Percentiles rank a stretch among this genome's conserved stretches.
Conservation (phyloP, 1,140 invertebrate genomes). For the Chrysomallon squamiferum region DNA sequence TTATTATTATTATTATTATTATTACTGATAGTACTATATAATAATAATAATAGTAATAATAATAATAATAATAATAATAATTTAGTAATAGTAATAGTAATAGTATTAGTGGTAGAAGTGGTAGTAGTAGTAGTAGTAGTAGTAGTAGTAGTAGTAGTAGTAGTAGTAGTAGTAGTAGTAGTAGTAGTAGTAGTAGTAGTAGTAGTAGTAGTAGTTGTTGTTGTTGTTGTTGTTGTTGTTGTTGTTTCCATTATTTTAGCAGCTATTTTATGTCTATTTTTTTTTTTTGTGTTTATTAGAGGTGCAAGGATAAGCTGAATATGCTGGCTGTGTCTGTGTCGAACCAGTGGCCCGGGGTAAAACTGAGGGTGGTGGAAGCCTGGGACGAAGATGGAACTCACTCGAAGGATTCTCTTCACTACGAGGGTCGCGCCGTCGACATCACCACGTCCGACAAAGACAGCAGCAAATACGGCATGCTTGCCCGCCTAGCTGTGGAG, state of each 20-base stretch:
- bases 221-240: not conserved
- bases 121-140: not conserved
- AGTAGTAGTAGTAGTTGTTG: not conserved
- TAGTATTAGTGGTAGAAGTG: not conserved
- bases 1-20: not conserved
- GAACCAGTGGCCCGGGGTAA: conserved; percentile 97
- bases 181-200: not conserved
- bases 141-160: not conserved
- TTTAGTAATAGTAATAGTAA: not conserved
- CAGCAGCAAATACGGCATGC: conserved; percentile 90
- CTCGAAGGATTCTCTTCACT: conserved; percentile 83
- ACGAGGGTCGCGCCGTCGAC: conserved; percentile 94
- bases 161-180: not conserved
- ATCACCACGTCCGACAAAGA: conserved; percentile 93
- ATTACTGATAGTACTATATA: not conserved
- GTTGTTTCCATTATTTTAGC: not conserved
- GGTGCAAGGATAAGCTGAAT: conserved; percentile 94
- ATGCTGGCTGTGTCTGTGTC: conserved; percentile 94
- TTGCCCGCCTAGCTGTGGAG: conserved; percentile 93
- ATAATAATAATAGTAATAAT: not conserved
- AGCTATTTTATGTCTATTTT: no score
- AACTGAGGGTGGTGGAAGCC: conserved; percentile 88
- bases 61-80: not conserved
- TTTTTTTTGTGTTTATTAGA: conserved; percentile 68
- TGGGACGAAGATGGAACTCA: conserved; percentile 91